Conservation (phyloP, 2,888 invertebrate species). For the Cloeon dipterum region DNA sequence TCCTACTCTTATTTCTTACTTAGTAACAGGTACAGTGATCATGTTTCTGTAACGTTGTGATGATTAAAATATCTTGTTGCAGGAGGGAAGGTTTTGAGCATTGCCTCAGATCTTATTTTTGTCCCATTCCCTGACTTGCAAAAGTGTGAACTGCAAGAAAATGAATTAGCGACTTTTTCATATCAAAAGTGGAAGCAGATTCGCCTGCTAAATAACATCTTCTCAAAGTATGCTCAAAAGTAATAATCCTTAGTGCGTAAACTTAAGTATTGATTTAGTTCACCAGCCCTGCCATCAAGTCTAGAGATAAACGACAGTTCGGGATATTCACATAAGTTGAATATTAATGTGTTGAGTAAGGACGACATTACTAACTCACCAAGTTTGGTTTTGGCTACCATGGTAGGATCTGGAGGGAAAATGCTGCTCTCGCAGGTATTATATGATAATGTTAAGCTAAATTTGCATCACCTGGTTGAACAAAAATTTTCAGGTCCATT, state of each 20-base stretch:
- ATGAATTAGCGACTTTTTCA: slow-evolving; percentile 60
- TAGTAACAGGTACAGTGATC: slow-evolving; percentile 26
- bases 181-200: slow-evolving; percentile 66
- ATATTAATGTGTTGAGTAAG: slow-evolving; percentile 53
- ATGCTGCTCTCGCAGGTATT: slow-evolving; percentile 58
- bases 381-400: slow-evolving; percentile 46
- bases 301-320: slow-evolving; percentile 2
- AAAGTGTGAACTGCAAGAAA: slow-evolving; percentile 47
- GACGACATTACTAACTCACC: slow-evolving; percentile 79
- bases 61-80: neutral
- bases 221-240: no score
- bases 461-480: neutral
- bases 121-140: slow-evolving; percentile 57
- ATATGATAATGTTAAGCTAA: neutral
- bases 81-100: slow-evolving; percentile 51
- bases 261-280: neutral
- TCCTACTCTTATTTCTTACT: slow-evolving; percentile 40
- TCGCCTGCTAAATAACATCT: slow-evolving; percentile 57
- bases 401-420: slow-evolving; percentile 35
- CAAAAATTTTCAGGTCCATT: slow-evolving; percentile 36
- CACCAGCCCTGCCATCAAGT: neutral
- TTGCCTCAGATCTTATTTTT: slow-evolving; percentile 60
- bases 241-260: no score
- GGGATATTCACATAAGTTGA: slow-evolving; percentile 16
- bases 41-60: no score